These are phyloP conservation scores for Lutjanus argentimaculatus DNA, from an alignment of 2,797 vertebrate species.

Conservation along the genomic window DNA sequence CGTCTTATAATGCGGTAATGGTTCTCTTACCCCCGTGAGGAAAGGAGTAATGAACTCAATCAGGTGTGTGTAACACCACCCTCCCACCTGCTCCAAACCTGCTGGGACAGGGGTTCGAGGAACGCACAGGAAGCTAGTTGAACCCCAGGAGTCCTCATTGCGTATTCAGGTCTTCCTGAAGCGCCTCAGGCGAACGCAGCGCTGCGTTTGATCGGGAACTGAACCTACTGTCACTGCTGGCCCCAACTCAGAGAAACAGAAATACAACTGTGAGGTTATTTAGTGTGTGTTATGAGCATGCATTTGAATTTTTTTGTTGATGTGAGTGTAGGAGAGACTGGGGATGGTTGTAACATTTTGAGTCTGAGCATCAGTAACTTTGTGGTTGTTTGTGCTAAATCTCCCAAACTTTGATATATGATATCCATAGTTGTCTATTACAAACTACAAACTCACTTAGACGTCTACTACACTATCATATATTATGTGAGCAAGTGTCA, in stretches of 20 bases:
- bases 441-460: too few relatives aligned
- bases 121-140: slow-evolving; percentile 55
- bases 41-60: slow-evolving; percentile 68
- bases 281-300: slow-evolving; percentile 15
- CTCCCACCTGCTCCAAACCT: slow-evolving; percentile 76
- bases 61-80: slow-evolving; percentile 67
- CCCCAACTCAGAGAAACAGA: slow-evolving; percentile 46
- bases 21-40: slow-evolving; percentile 49
- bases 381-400: too few relatives aligned
- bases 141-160: slow-evolving; percentile 55
- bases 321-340: not conserved
- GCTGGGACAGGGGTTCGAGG: slow-evolving; percentile 61
- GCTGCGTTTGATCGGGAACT: slow-evolving; percentile 54
- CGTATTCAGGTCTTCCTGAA: slow-evolving; percentile 59
- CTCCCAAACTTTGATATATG: too few relatives aligned
- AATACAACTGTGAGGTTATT: slow-evolving; percentile 13
- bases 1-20: slow-evolving; percentile 62
- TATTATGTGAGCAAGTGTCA: too few relatives aligned
- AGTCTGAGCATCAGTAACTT: too few relatives aligned
- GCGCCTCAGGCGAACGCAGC: slow-evolving; percentile 49
- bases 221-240: slow-evolving; percentile 42
- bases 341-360: too few relatives aligned
- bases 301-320: slow-evolving; percentile 47
- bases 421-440: too few relatives aligned
- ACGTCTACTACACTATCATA: too few relatives aligned